Conservation (phyloP, 2,113 vertebrate species). For the Rhinoderma darwinii region DNA sequence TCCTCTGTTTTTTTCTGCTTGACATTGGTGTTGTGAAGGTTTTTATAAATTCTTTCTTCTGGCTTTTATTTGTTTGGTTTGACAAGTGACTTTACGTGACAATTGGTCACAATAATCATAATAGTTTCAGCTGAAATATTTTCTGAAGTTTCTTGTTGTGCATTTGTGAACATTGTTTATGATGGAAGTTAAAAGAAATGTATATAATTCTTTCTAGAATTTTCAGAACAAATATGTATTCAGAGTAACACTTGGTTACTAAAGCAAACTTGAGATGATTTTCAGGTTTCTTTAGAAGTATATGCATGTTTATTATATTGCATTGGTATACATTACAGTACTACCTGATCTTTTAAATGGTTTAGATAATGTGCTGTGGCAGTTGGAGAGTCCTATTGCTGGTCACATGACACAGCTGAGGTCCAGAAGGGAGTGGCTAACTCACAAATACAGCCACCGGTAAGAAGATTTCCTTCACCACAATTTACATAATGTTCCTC, state of each 20-base stretch:
- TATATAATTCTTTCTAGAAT: not conserved
- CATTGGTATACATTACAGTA: no score
- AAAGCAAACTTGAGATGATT: not conserved
- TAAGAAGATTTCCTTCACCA: no score
- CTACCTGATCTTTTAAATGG: no score
- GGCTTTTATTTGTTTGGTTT: constrained; percentile 1
- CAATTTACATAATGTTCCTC: no score
- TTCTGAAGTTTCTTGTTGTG: not conserved
- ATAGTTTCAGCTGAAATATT: constrained; percentile 31
- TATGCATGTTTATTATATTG: no score
- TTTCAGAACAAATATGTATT: not conserved
- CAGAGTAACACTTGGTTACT: not conserved
- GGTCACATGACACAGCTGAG: no score
- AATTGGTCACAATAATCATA: constrained; percentile 17
- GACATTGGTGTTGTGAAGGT: constrained; percentile 4
- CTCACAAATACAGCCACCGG: no score
- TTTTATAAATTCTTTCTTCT: constrained; percentile 27
- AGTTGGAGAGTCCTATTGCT: no score
- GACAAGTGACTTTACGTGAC: constrained; percentile 13
- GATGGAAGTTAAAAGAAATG: not conserved
- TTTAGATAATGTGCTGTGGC: no score
- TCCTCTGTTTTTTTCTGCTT: constrained; percentile 15
- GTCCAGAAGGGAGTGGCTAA: no score
- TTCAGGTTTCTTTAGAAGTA: not conserved
- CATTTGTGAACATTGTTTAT: not conserved